Conservation (phyloP, 2,113 vertebrate genomes). For the Pavo muticus region DNA sequence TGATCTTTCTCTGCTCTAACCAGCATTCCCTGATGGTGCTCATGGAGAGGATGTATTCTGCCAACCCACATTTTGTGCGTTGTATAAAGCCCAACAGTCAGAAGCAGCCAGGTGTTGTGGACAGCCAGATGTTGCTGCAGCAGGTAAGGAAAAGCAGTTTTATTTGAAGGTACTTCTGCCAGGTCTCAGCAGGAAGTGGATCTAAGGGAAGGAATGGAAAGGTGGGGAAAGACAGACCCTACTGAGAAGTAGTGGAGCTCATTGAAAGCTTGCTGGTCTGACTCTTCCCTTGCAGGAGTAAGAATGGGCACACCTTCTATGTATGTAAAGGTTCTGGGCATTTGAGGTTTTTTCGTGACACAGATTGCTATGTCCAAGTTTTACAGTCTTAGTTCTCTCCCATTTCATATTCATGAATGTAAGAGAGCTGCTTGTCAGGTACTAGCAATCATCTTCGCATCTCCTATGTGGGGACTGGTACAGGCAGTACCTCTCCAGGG, state of each 20-base stretch:
- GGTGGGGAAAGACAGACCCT: neutral
- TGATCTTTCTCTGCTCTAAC: neutral
- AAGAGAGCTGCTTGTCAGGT: neutral
- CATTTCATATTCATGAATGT: neutral
- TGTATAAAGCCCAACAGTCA: conserved; percentile 82
- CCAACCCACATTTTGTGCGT: conserved; percentile 80
- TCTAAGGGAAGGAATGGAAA: neutral
- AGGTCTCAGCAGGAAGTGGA: neutral
- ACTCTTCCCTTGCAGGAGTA: neutral
- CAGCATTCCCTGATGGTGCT: conserved; percentile 82
- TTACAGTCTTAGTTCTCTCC: neutral
- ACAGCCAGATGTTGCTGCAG: conserved; percentile 74
- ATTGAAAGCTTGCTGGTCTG: neutral
- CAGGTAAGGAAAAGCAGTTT: conserved; percentile 67
- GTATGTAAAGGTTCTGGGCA: neutral
- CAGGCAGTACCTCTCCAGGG: neutral
- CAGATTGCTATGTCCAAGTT: neutral
- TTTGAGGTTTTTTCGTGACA: neutral
- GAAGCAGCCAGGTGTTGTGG: conserved; percentile 74
- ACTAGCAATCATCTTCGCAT: neutral
- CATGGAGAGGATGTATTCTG: conserved; percentile 83
- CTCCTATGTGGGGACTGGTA: neutral
- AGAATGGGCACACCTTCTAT: neutral
- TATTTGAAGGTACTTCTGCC: neutral
- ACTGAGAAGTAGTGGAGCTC: neutral